Evolutionary conservation across 2,888 invertebrate species (phyloP), one percentile per base, ranked within the genome.

Genomic region (Bibio marci): DNA sequence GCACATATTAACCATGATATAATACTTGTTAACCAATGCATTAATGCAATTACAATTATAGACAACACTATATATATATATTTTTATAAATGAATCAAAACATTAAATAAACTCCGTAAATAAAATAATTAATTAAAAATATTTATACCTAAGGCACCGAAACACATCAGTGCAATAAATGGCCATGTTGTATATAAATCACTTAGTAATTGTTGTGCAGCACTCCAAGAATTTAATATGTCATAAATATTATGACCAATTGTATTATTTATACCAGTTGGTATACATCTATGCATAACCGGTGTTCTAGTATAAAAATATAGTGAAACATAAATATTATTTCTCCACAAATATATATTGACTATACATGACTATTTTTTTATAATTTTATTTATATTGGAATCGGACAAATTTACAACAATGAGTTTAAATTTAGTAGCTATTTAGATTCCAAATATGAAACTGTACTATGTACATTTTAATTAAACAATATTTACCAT

Each of bases 1-100:
- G 80, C 70, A 71, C 91, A 82, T 48, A 92, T 82, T 45, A 90
- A 72, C 76, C 85, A 87, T 4, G 91, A 83, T 5, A 91, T 82
- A 37, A 90, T 57, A 42, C 75, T 73, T 1, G 91, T 86, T 48
- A 91, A 56, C 56, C 82, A 73, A 56, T 90, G 85, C 49, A 92
- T 73, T 49, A 91, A 71, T 35, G 80, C 73, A 28, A 91, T 80
- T 66, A 87, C 76, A 7, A 81, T 62, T 41, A 91, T 66, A 3
- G 91, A 86, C 48, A 88, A 70, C 50, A 82, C 86, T 87, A 65
- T 38, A 70, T 71, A 50, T 51, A 48, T n/a, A n/a, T n/a, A n/a
- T n/a, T n/a, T n/a, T n/a, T n/a, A n/a, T n/a, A n/a, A 10, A 5
- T 25, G 12, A 30, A 14, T 11, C 28, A 26, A 34, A 32, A 30